Conservation (phyloP, 2,797 vertebrate species). For the Gymnocypris eckloni region DNA sequence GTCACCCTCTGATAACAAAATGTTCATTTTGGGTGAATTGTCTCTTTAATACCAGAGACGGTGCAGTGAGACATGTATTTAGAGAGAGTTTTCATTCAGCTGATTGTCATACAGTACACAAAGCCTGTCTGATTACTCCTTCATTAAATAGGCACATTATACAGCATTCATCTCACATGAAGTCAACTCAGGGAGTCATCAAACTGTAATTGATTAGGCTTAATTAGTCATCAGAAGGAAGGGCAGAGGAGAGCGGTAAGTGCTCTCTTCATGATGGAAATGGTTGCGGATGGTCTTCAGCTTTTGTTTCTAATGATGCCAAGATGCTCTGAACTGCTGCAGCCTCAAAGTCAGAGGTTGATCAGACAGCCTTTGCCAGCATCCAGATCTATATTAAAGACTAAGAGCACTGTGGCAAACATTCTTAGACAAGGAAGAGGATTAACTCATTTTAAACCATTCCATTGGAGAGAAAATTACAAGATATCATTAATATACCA, state of each 20-base stretch:
- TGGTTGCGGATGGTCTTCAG: conserved; percentile 22
- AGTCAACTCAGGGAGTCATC: conserved; percentile 34
- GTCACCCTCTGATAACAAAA: background rate
- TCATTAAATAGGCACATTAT: conserved; percentile 33
- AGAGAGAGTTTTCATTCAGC: background rate
- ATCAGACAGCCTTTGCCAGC: conserved; percentile 68
- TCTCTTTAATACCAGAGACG: background rate
- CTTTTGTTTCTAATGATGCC: conserved; percentile 44
- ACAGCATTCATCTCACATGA: conserved; percentile 33
- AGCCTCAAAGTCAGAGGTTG: conserved; percentile 64
- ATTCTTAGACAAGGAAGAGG: background rate
- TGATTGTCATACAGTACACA: background rate
- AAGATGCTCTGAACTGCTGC: background rate
- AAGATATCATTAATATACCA: background rate
- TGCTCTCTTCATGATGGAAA: conserved; percentile 36
- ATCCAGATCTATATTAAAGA: conserved; percentile 73
- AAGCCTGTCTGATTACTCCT: conserved; percentile 27
- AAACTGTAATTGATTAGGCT: conserved; percentile 46
- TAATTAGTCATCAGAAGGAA: conserved; percentile 48
- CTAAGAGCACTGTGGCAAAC: conserved; percentile 61
- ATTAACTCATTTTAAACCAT: background rate
- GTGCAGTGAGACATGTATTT: background rate
- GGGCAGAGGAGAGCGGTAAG: conserved; percentile 21
- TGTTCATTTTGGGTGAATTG: background rate
- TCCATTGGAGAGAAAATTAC: background rate